A percentile compares a stretch with the other conserved stretches of the same genome.
Evolutionary conservation across 1,140 invertebrate genomes (phyloP).

Genomic region (Musca vetustissima): DNA sequence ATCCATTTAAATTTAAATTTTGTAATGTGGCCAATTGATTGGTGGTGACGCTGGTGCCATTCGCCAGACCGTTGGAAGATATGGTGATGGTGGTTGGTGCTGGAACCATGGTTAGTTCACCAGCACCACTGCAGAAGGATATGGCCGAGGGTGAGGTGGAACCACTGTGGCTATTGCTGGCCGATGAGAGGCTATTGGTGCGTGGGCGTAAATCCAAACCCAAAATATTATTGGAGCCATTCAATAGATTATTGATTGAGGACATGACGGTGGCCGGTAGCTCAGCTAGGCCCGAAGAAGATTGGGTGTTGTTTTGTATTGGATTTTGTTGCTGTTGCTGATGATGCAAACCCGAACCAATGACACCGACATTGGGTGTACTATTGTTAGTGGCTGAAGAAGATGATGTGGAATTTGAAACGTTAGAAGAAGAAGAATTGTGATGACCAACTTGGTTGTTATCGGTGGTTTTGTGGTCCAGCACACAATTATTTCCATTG

Average conservation of each 20-base stretch:
- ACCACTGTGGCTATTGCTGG: constrained; percentile 62
- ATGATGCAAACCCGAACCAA: constrained; percentile 48
- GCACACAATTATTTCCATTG: background rate
- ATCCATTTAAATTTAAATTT: constrained; percentile 6
- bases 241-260: background rate
- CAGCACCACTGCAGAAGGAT: constrained; percentile 69
- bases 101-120: constrained; percentile 64
- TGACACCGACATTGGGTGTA: constrained; percentile 45
- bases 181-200: constrained; percentile 44
- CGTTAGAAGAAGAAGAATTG: constrained; percentile 13
- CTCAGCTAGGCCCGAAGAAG: constrained; percentile 23
- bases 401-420: constrained; percentile 41
- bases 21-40: constrained; percentile 16
- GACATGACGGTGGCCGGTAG: constrained; percentile 39
- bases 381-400: constrained; percentile 11
- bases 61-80: no score
- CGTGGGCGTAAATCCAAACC: constrained; percentile 57
- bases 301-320: background rate
- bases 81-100: no score
- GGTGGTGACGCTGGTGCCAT: constrained; percentile 61
- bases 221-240: constrained; percentile 40
- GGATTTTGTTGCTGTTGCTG: constrained; percentile 39
- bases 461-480: background rate
- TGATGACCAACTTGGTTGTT: constrained; percentile 33
- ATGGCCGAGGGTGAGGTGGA: constrained; percentile 67